Percentiles rank a stretch among this genome's conserved stretches.
Evolutionary conservation across 2,113 vertebrate species (phyloP).

Genomic region (Notarius quadriscutis): DNA sequence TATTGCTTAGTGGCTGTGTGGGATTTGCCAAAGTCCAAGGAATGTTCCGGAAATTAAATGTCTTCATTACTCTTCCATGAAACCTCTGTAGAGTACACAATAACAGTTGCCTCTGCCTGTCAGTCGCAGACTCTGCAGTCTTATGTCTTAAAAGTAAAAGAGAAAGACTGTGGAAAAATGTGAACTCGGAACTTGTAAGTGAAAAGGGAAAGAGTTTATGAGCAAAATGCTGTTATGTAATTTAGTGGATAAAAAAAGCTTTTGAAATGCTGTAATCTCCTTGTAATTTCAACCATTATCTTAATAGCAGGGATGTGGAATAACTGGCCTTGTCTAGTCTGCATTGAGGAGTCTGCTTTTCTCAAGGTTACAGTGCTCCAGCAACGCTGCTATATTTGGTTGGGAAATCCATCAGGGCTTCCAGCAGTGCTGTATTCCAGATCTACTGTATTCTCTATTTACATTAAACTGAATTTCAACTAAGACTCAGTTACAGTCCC

Average conservation of each 20-base stretch:
- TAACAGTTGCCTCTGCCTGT: background rate
- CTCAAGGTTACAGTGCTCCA: background rate
- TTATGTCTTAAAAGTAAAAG: background rate
- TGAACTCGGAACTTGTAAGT: background rate
- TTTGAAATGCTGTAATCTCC: background rate
- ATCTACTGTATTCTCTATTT: background rate
- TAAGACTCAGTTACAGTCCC: background rate
- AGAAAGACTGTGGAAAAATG: background rate
- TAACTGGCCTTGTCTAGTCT: background rate
- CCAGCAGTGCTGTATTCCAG: background rate
- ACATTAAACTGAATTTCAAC: background rate
- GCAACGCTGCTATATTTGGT: too few relatives aligned
- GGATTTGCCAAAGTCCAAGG: background rate
- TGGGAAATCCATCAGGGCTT: background rate
- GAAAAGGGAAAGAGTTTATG: background rate
- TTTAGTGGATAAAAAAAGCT: background rate
- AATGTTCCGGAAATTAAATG: background rate
- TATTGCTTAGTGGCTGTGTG: conserved; percentile 11
- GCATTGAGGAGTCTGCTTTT: background rate
- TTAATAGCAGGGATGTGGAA: background rate
- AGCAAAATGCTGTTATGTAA: background rate
- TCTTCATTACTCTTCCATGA: background rate
- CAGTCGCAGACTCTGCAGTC: background rate
- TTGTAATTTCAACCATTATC: background rate
- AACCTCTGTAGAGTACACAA: background rate